These are phyloP conservation scores for Caenorhabditis brenneri DNA, from an alignment of 1,140 invertebrate genomes.

Conservation along the genomic window DNA sequence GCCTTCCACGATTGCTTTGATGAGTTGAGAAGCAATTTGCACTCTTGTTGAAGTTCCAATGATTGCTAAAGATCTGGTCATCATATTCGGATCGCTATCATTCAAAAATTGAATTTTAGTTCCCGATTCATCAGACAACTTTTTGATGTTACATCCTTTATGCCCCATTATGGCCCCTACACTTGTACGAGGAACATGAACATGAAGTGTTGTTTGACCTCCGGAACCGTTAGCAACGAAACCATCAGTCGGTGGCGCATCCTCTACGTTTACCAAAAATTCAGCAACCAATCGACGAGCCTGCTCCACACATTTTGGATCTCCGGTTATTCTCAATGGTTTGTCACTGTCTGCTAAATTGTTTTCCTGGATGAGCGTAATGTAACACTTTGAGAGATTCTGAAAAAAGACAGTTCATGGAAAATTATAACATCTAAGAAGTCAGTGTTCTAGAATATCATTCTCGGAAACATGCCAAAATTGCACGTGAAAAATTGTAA, in stretches of 20 bases:
- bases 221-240: neutral
- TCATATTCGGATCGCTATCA: slow-evolving; percentile 54
- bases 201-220: slow-evolving; percentile 46
- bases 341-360: slow-evolving; percentile 79
- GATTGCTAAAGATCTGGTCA: neutral
- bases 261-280: slow-evolving; percentile 73
- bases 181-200: slow-evolving; percentile 82
- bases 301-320: slow-evolving; percentile 85
- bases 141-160: slow-evolving; percentile 89
- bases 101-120: slow-evolving; percentile 81
- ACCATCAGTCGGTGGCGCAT: neutral
- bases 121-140: slow-evolving; percentile 85
- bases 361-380: slow-evolving; percentile 95
- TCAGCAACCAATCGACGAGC: slow-evolving; percentile 93
- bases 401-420: slow-evolving; percentile 67
- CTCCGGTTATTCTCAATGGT: slow-evolving; percentile 90
- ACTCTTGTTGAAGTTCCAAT: neutral
- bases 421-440: neutral
- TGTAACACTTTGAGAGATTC: slow-evolving; percentile 82
- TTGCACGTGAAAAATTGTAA: too few species aligned
- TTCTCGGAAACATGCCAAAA: too few species aligned
- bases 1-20: neutral
- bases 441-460: too few species aligned
- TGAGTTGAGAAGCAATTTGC: neutral
- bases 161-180: slow-evolving; percentile 91